Conservation (phyloP, 2,888 invertebrate species). For the Temnothorax unifasciatus region DNA sequence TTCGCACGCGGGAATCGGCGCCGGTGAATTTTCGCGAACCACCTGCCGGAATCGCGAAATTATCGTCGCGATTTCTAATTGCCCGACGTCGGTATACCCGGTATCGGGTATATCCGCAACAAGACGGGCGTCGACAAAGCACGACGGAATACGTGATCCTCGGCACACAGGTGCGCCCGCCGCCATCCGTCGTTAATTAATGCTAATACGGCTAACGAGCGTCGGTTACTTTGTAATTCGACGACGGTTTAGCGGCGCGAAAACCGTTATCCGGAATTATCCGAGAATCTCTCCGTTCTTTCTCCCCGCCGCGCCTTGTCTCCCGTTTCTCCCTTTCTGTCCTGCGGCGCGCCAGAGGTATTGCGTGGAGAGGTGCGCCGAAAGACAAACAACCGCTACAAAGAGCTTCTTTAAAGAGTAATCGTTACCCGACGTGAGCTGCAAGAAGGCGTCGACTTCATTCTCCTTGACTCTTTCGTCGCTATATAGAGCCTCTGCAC, state of each 20-base stretch:
- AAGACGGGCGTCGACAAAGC: slow-evolving; percentile 13
- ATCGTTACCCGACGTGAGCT: slow-evolving; percentile 57
- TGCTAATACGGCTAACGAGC: slow-evolving; percentile 73
- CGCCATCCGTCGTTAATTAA: slow-evolving; percentile 69
- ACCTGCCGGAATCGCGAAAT: background rate
- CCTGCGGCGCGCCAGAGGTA: slow-evolving; percentile 25
- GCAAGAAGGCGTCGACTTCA: slow-evolving; percentile 6
- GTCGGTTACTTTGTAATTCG: slow-evolving; percentile 74
- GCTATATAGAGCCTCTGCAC: background rate
- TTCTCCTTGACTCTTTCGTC: slow-evolving; percentile 6
- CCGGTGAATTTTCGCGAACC: slow-evolving; percentile 12
- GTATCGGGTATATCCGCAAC: background rate
- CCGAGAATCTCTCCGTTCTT: slow-evolving; percentile 61
- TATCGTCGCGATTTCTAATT: slow-evolving; percentile 19
- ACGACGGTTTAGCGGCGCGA: slow-evolving; percentile 68
- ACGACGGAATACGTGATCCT: slow-evolving; percentile 11
- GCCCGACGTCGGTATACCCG: background rate
- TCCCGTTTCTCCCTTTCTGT: slow-evolving; percentile 29
- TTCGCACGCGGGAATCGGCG: background rate
- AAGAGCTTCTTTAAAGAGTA: slow-evolving; percentile 60
- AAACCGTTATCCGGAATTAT: slow-evolving; percentile 73
- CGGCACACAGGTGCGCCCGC: slow-evolving; percentile 52
- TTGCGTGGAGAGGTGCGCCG: slow-evolving; percentile 46
- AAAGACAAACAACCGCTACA: slow-evolving; percentile 58
- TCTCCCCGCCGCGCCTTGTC: slow-evolving; percentile 40